A percentile compares a stretch with the other conserved stretches of the same genome.
Conservation (phyloP, 30 jellyfish, hydroid and myxozoan genomes). For the Pelagia noctiluca region DNA sequence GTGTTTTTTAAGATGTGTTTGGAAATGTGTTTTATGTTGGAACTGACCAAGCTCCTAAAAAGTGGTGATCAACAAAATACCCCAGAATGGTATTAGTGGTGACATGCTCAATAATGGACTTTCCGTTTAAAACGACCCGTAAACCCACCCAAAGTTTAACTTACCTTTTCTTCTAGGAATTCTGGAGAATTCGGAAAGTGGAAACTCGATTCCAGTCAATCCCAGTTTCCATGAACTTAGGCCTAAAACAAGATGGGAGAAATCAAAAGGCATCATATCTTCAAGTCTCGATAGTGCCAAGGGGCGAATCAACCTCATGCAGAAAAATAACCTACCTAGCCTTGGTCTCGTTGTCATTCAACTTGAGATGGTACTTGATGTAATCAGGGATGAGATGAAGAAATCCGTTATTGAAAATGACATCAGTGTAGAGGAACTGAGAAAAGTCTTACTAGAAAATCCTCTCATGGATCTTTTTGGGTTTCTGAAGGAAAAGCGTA, state of each 20-base stretch:
- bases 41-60: no score
- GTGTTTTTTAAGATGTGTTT: no score
- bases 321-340: background rate
- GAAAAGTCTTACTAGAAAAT: background rate
- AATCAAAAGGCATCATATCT: conserved; percentile 4
- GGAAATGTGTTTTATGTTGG: no score
- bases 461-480: background rate
- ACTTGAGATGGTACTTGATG: conserved; percentile 9
- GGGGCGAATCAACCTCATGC: conserved; percentile 1
- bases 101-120: no score
- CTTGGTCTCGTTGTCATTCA: conserved; percentile 25
- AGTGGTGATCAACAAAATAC: no score
- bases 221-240: background rate
- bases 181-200: background rate
- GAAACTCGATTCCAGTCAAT: background rate
- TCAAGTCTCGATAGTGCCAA: conserved; percentile 28
- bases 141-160: no score
- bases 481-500: background rate
- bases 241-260: conserved; percentile 21
- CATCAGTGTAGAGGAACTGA: background rate
- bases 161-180: background rate
- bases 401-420: background rate
- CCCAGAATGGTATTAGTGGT: no score
- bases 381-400: conserved; percentile 5
- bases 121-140: no score